Percentiles rank a stretch among this genome's conserved stretches.
Conservation (phyloP, 2,888 invertebrate species). For the Mechanitis mazaeus region DNA sequence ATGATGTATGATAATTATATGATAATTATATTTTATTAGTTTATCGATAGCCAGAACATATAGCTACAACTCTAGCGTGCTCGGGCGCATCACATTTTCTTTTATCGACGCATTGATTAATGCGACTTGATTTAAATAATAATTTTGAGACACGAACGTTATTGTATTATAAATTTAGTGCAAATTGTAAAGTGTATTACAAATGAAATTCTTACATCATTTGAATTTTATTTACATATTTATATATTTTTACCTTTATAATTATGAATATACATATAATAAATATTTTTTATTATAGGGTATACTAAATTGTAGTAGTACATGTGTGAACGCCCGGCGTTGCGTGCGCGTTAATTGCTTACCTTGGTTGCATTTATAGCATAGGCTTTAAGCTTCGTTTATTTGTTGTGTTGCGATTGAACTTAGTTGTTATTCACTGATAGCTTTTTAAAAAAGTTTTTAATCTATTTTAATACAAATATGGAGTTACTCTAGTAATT, state of each 20-base stretch:
- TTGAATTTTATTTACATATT: background rate
- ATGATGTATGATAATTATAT: too few species aligned
- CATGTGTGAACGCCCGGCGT: conserved; percentile 31
- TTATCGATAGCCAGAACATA: conserved; percentile 25
- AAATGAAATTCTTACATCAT: background rate
- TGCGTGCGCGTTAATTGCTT: conserved; percentile 32
- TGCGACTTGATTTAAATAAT: conserved; percentile 75
- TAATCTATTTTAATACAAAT: too few species aligned
- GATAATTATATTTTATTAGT: too few species aligned
- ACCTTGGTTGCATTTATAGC: conserved; percentile 27
- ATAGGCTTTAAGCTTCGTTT: conserved; percentile 21
- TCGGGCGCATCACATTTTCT: conserved; percentile 70
- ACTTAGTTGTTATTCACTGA: background rate
- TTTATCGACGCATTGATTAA: conserved; percentile 76
- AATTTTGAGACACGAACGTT: conserved; percentile 75
- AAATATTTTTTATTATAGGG: background rate
- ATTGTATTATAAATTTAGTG: conserved; percentile 77
- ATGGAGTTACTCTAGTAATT: too few species aligned
- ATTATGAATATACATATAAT: background rate
- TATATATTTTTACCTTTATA: background rate
- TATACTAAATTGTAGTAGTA: background rate
- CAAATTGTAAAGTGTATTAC: conserved; percentile 68
- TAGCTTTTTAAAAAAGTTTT: background rate
- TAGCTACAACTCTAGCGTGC: conserved; percentile 42
- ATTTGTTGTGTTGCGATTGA: conserved; percentile 16